These are phyloP conservation scores for Helicoverpa armigera DNA, from an alignment of 1,140 invertebrate genomes.

Conservation along the genomic window DNA sequence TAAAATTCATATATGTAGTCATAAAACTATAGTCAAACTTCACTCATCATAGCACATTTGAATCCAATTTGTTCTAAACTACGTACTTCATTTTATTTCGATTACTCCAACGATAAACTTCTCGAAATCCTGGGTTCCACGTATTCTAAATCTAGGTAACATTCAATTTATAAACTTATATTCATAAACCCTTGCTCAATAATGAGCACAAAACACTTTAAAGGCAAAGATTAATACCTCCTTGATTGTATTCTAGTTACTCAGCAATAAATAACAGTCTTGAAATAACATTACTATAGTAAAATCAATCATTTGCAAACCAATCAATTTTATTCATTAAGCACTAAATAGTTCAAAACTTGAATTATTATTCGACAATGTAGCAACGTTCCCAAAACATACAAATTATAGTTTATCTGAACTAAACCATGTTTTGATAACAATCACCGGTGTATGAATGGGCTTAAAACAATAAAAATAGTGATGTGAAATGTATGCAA, in stretches of 20 bases:
- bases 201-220: neutral
- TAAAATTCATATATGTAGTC: too few relatives aligned
- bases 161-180: too few relatives aligned
- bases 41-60: too few relatives aligned
- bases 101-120: too few relatives aligned
- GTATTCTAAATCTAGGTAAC: too few relatives aligned
- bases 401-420: constrained; percentile 31
- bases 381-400: constrained; percentile 19
- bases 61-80: too few relatives aligned
- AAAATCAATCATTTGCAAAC: constrained; percentile 15
- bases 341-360: constrained; percentile 36
- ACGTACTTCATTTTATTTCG: too few relatives aligned
- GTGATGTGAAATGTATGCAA: constrained; percentile 25
- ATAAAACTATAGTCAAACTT: too few relatives aligned
- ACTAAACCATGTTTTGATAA: constrained; percentile 26
- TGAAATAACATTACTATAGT: constrained; percentile 13
- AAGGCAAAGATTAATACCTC: neutral
- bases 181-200: too few relatives aligned
- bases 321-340: constrained; percentile 30
- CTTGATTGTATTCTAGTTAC: constrained; percentile 6
- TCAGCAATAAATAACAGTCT: neutral
- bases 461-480: constrained; percentile 45
- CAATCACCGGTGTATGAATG: constrained; percentile 37
- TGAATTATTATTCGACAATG: constrained; percentile 11
- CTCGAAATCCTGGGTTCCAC: too few relatives aligned